phyloP scores from a whole-genome alignment of 2,888 invertebrate species.

The Gastrophysa polygoni region DNA sequence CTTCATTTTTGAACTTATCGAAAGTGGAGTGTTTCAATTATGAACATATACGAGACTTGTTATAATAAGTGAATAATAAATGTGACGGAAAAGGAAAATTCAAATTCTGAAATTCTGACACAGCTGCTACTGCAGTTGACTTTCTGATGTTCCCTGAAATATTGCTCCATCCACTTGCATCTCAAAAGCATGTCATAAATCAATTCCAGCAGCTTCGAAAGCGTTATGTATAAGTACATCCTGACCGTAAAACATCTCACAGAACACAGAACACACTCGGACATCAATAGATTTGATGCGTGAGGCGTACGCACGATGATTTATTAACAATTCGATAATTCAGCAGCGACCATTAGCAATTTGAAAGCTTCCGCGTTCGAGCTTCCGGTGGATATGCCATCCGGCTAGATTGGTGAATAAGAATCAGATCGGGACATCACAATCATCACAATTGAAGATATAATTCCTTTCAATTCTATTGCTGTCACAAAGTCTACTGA shows the following conservation, averaged over 20 bases:
- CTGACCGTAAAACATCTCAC: constrained; percentile 1
- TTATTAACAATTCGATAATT: constrained; percentile 24
- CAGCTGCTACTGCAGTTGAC: too few species aligned
- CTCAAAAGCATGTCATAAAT: background rate
- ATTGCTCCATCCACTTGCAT: background rate
- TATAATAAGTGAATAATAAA: too few species aligned
- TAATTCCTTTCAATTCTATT: too few species aligned
- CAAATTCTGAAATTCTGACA: too few species aligned
- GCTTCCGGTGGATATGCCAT: constrained; percentile 5
- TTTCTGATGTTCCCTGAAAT: background rate
- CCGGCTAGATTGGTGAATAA: background rate
- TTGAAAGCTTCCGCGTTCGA: constrained; percentile 19
- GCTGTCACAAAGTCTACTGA: too few species aligned
- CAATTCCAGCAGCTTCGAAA: background rate
- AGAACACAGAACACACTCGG: background rate
- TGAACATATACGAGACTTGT: too few species aligned
- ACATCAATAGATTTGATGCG: constrained; percentile 9
- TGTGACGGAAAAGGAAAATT: too few species aligned
- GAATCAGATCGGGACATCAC: too few species aligned
- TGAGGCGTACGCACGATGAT: constrained; percentile 19
- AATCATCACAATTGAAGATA: too few species aligned
- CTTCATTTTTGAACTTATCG: too few species aligned
- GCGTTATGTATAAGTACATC: constrained; percentile 3
- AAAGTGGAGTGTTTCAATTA: too few species aligned
- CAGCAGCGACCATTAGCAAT: constrained; percentile 18